These are phyloP conservation scores for Micromussa lordhowensis DNA, from an alignment of 92 coral and sea anemone genomes.

Conservation along the genomic window DNA sequence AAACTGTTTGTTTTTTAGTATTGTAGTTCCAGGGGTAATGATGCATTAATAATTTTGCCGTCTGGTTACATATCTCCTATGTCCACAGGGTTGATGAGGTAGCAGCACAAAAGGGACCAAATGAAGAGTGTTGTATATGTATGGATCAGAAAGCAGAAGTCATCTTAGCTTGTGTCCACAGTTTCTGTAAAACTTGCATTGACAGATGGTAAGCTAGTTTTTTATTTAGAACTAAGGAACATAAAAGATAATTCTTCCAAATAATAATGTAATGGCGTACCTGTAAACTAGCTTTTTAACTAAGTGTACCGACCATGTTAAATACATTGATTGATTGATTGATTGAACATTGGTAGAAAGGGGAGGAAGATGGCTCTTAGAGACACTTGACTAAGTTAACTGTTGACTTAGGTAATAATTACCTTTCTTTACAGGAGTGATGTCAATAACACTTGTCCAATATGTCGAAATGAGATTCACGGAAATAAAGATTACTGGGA, in stretches of 20 bases:
- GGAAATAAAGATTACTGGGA: constrained; percentile 78
- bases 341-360: neutral
- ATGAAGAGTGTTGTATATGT: constrained; percentile 86
- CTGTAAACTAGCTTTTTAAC: too few relatives aligned
- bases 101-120: constrained; percentile 49
- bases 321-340: too few relatives aligned
- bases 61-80: neutral
- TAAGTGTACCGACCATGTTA: too few relatives aligned
- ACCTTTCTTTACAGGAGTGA: constrained; percentile 68
- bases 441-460: constrained; percentile 77
- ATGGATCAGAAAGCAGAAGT: constrained; percentile 85
- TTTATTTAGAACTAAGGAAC: too few relatives aligned
- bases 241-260: neutral
- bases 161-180: constrained; percentile 82
- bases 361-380: too few relatives aligned
- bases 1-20: too few relatives aligned
- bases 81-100: constrained; percentile 77
- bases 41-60: neutral
- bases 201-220: constrained; percentile 72
- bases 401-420: neutral
- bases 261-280: too few relatives aligned
- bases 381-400: too few relatives aligned
- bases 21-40: neutral
- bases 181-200: constrained; percentile 81
- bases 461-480: constrained; percentile 77